These are phyloP conservation scores for Agrypnia vestita DNA, from an alignment of 1,140 invertebrate species.

Conservation along the genomic window DNA sequence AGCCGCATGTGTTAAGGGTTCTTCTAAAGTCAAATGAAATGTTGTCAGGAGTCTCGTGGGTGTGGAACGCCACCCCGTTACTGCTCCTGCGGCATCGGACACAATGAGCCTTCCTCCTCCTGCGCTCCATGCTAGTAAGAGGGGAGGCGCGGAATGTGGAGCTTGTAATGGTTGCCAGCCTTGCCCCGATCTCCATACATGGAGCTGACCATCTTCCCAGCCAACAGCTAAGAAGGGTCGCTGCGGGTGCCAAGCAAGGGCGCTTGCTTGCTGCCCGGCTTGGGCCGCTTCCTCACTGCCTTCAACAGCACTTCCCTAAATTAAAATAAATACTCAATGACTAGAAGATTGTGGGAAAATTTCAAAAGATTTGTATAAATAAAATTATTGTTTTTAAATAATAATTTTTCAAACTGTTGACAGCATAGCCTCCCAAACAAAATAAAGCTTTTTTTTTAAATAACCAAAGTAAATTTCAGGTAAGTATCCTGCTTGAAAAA, in stretches of 20 bases:
- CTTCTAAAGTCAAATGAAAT: constrained; percentile 89
- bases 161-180: constrained; percentile 81
- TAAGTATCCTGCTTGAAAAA: too few species aligned
- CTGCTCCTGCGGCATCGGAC: constrained; percentile 84
- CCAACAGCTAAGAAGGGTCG: constrained; percentile 86
- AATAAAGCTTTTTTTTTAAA: too few species aligned
- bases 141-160: constrained; percentile 86
- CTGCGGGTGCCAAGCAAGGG: constrained; percentile 92
- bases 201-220: constrained; percentile 93
- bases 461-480: too few species aligned
- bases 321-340: constrained; percentile 42
- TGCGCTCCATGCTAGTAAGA: constrained; percentile 85
- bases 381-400: too few species aligned
- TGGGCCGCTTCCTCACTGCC: constrained; percentile 86
- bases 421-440: too few species aligned
- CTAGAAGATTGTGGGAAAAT: too few species aligned
- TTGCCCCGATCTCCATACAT: constrained; percentile 83
- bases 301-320: constrained; percentile 84
- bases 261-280: constrained; percentile 83
- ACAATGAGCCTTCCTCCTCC: constrained; percentile 88
- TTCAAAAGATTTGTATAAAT: too few species aligned
- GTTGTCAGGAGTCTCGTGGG: constrained; percentile 84
- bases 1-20: constrained; percentile 84
- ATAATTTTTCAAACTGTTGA: too few species aligned
- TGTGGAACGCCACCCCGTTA: constrained; percentile 93